phyloP scores from a whole-genome alignment of 1,140 invertebrate species.

The Eueides isabella region DNA sequence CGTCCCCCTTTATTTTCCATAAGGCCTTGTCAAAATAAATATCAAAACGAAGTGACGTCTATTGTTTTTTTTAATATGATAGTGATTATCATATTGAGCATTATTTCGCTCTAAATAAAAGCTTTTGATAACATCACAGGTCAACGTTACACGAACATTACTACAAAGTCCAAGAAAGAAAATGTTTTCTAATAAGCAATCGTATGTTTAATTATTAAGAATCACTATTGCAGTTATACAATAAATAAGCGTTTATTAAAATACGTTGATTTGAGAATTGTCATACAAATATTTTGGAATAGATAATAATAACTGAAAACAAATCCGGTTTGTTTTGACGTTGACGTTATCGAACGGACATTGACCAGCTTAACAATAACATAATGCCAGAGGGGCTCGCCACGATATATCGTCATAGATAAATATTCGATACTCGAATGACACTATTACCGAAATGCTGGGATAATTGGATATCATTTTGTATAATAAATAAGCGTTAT shows the following conservation, averaged over 20 bases:
- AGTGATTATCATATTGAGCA: background rate
- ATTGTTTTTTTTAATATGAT: background rate
- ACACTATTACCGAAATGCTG: background rate
- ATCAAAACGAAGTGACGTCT: background rate
- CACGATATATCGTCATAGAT: slow-evolving; percentile 26
- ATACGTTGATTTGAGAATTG: background rate
- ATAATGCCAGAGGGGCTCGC: slow-evolving; percentile 33
- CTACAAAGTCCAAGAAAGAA: background rate
- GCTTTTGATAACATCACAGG: background rate
- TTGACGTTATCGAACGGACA: slow-evolving; percentile 40
- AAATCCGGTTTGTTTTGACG: slow-evolving; percentile 13
- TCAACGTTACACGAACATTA: background rate
- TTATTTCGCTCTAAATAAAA: background rate
- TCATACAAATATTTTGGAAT: background rate
- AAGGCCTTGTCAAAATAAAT: background rate
- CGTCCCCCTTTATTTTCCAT: background rate
- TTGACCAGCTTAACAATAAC: slow-evolving; percentile 32
- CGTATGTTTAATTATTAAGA: background rate
- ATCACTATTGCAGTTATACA: background rate
- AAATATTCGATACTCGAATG: background rate
- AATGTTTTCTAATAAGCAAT: background rate
- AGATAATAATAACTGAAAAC: slow-evolving; percentile 4
- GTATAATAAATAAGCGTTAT: background rate
- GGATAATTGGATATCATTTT: background rate
- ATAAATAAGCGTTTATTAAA: background rate